Percentiles rank a stretch among this genome's conserved stretches.
phyloP scores from a whole-genome alignment of 2,797 vertebrate species.

The Cacajao melanocephalus region DNA sequence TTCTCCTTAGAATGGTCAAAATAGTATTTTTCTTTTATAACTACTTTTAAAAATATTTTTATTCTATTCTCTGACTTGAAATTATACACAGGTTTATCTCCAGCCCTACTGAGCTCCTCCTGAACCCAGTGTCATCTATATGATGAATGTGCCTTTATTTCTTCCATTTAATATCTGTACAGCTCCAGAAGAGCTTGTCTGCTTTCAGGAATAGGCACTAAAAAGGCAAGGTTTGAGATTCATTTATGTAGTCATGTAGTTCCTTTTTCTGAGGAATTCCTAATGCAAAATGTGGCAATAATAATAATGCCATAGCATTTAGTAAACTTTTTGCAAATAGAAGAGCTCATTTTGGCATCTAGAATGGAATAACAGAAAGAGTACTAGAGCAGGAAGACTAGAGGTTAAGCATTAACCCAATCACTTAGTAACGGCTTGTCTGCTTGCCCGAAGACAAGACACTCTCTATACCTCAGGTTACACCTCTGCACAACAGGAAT shows the following conservation, averaged over 20 bases:
- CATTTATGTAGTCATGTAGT: background rate
- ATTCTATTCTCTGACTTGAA: conserved; percentile 77
- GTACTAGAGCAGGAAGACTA: background rate
- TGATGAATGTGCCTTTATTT: background rate
- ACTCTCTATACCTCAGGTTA: background rate
- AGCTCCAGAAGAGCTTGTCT: background rate
- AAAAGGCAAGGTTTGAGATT: background rate
- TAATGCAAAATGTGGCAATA: background rate
- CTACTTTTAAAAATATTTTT: conserved; percentile 64
- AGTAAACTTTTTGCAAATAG: background rate
- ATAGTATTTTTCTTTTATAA: conserved; percentile 77
- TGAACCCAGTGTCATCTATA: conserved; percentile 43
- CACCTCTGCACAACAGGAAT: background rate
- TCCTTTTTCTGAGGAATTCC: background rate
- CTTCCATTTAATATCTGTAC: background rate
- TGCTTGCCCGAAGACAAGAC: background rate
- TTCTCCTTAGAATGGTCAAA: conserved; percentile 81
- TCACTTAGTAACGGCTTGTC: background rate
- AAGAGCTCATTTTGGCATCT: background rate
- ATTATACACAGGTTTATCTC: conserved; percentile 28
- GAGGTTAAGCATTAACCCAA: background rate
- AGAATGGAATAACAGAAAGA: background rate
- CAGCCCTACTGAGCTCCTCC: conserved; percentile 53
- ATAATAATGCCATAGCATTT: background rate
- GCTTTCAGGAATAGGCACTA: background rate